Evolutionary conservation across 2,797 vertebrate species (phyloP).

Genomic region (Poeciliopsis presidionis): DNA sequence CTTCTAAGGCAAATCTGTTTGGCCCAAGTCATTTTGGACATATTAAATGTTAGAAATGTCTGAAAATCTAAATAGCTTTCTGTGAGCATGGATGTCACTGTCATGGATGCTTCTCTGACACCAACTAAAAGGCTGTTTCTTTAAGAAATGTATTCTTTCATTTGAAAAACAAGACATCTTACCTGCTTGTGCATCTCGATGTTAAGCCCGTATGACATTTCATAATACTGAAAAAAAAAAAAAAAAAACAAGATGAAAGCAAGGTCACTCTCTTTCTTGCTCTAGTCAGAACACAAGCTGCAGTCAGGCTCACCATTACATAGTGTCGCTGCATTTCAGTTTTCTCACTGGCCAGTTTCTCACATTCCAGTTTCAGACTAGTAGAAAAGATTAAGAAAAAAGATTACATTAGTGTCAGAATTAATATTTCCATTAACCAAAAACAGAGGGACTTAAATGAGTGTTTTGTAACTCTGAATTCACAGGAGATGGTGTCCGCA

Average conservation of each 20-base stretch:
- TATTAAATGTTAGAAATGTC: not conserved
- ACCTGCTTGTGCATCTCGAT: slow-evolving; percentile 99
- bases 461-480: not conserved
- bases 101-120: not conserved
- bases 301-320: slow-evolving; percentile 90
- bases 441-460: not conserved
- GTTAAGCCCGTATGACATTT: slow-evolving; percentile 97
- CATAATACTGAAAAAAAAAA: slow-evolving; percentile 86
- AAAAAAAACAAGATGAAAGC: slow-evolving; percentile 65
- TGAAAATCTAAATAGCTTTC: not conserved
- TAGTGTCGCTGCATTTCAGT: slow-evolving; percentile 98
- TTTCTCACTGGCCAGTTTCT: slow-evolving; percentile 96
- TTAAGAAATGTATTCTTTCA: slow-evolving; percentile 6
- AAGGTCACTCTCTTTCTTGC: slow-evolving; percentile 44
- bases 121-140: not conserved
- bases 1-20: not conserved
- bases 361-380: slow-evolving; percentile 96
- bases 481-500: too few relatives aligned
- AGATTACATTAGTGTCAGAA: not conserved
- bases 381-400: slow-evolving; percentile 19
- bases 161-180: slow-evolving; percentile 47
- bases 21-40: not conserved
- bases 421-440: not conserved
- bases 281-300: slow-evolving; percentile 10
- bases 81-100: not conserved